Conservation (phyloP, 2,888 invertebrate genomes). For the Melieria crassipennis region DNA sequence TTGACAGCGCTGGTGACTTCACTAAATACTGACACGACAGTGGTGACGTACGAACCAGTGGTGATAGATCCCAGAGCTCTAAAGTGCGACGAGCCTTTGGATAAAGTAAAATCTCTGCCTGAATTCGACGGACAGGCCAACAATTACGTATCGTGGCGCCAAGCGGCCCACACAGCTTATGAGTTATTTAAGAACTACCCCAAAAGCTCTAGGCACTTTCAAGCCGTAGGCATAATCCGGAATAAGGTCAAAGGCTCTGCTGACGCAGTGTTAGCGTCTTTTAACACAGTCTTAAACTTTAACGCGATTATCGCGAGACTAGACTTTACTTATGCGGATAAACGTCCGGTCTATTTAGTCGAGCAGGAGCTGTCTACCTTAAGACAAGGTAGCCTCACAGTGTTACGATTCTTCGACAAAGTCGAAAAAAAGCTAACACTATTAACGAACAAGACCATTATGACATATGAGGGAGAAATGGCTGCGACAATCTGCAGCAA, state of each 20-base stretch:
- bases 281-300: constrained; percentile 32
- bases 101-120: no score
- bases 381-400: constrained; percentile 28
- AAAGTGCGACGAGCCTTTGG: no score
- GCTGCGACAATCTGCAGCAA: constrained; percentile 33
- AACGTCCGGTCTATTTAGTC: constrained; percentile 29
- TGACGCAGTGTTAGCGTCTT: constrained; percentile 17
- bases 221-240: constrained; percentile 16
- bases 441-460: constrained; percentile 35
- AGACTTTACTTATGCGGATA: constrained; percentile 35
- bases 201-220: constrained; percentile 14
- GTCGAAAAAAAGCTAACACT: constrained; percentile 35
- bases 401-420: constrained; percentile 31
- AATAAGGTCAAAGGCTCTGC: neutral
- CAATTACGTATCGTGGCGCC: no score
- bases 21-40: no score
- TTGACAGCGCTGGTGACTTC: no score
- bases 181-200: constrained; percentile 6
- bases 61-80: no score
- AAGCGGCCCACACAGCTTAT: constrained; percentile 27
- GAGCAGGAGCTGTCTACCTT: constrained; percentile 26
- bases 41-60: no score
- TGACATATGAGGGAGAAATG: constrained; percentile 28
- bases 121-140: constrained; percentile 18
- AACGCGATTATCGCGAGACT: constrained; percentile 31